Conservation (phyloP, 2,113 vertebrate species). For the Alethe diademata region DNA sequence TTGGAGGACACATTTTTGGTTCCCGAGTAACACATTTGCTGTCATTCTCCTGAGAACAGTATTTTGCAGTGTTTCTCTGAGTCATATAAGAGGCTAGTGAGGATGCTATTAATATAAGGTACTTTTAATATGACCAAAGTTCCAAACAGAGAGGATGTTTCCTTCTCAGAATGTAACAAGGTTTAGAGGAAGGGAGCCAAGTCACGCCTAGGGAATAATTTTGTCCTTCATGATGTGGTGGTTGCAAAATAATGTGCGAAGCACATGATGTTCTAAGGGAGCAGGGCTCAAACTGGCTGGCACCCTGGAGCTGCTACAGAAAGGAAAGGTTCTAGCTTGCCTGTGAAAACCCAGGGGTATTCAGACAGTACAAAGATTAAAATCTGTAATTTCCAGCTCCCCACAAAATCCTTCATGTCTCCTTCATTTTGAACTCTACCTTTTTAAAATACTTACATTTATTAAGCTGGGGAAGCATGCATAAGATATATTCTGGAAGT, state of each 20-base stretch:
- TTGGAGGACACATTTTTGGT: not conserved
- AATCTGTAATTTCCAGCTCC: not conserved
- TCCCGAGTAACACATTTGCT: not conserved
- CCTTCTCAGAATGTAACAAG: not conserved
- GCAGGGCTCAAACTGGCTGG: not conserved
- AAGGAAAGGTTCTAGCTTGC: not conserved
- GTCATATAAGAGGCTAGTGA: not conserved
- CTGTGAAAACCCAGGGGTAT: not conserved
- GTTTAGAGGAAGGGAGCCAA: not conserved
- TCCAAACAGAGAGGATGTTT: not conserved
- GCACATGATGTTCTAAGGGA: accelerated
- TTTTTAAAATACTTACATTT: not conserved
- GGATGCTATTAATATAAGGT: not conserved
- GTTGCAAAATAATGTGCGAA: not conserved
- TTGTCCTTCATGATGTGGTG: not conserved
- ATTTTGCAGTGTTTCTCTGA: not conserved
- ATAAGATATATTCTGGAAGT: not conserved
- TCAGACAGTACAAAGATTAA: not conserved
- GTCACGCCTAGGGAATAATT: not conserved
- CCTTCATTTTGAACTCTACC: not conserved
- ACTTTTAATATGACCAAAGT: not conserved
- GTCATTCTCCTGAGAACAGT: not conserved
- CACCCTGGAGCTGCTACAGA: not conserved
- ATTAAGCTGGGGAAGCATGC: not conserved
- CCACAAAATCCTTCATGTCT: not conserved